These are phyloP conservation scores for Rhinichthys klamathensis DNA, from an alignment of 2,113 vertebrate genomes.

Conservation along the genomic window DNA sequence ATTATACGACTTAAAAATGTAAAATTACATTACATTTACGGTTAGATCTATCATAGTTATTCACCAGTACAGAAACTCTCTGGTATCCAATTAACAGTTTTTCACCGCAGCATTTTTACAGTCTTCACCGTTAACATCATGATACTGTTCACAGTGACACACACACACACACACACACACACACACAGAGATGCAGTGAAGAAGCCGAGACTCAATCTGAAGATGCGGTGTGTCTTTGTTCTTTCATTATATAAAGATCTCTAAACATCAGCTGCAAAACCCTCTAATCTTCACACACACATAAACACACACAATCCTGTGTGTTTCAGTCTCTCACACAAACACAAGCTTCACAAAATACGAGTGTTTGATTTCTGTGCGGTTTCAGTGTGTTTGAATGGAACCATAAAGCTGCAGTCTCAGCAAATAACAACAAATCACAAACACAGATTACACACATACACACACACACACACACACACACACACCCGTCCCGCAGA, in stretches of 20 bases:
- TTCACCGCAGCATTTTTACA: too few relatives aligned
- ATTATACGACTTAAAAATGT: too few relatives aligned
- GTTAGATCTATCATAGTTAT: too few relatives aligned
- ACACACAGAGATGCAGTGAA: neutral
- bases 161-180: neutral
- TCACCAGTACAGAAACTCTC: too few relatives aligned
- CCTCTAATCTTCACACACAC: slow-evolving; percentile 10
- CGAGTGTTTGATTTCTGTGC: neutral
- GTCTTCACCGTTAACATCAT: too few relatives aligned
- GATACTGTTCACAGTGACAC: too few relatives aligned
- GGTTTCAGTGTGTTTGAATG: neutral
- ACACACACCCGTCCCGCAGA: neutral
- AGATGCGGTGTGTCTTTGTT: neutral
- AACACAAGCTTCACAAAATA: neutral
- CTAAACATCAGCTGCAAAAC: neutral
- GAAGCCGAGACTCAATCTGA: neutral
- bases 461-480: neutral
- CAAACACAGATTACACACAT: neutral
- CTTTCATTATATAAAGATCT: slow-evolving; percentile 9
- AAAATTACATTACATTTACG: too few relatives aligned
- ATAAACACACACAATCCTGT: neutral
- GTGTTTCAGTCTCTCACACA: neutral
- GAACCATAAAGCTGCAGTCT: neutral
- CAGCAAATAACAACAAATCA: neutral
- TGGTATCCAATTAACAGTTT: too few relatives aligned